Conservation (phyloP, 2,113 vertebrate genomes). For the Nipponia nippon region DNA sequence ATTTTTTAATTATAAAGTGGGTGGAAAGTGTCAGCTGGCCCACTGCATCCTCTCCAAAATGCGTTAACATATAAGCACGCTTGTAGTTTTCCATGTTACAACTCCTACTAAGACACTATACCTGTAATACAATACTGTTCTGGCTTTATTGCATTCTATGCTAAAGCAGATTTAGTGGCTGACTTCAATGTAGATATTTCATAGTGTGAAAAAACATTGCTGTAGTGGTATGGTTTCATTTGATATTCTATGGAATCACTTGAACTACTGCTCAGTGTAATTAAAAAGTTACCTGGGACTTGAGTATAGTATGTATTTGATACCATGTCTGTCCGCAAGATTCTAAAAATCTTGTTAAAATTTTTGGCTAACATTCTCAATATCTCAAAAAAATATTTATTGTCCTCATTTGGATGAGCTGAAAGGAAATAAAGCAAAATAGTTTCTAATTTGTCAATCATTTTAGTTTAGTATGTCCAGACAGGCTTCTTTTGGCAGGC, state of each 20-base stretch:
- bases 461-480: background rate
- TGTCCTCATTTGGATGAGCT: background rate
- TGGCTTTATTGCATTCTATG: background rate
- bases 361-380: background rate
- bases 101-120: background rate
- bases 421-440: background rate
- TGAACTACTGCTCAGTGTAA: background rate
- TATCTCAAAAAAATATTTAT: background rate
- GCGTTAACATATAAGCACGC: background rate
- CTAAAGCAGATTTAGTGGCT: background rate
- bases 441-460: background rate
- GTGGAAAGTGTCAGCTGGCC: background rate
- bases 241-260: background rate
- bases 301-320: background rate
- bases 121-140: background rate
- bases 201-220: background rate
- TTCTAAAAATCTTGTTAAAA: background rate
- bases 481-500: background rate
- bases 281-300: background rate
- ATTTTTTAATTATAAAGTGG: background rate
- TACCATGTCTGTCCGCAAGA: background rate
- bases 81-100: background rate
- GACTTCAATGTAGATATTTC: background rate
- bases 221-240: background rate
- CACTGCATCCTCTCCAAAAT: background rate